Conservation (phyloP, 2,113 vertebrate genomes). For the Nothocercus nigrocapillus region DNA sequence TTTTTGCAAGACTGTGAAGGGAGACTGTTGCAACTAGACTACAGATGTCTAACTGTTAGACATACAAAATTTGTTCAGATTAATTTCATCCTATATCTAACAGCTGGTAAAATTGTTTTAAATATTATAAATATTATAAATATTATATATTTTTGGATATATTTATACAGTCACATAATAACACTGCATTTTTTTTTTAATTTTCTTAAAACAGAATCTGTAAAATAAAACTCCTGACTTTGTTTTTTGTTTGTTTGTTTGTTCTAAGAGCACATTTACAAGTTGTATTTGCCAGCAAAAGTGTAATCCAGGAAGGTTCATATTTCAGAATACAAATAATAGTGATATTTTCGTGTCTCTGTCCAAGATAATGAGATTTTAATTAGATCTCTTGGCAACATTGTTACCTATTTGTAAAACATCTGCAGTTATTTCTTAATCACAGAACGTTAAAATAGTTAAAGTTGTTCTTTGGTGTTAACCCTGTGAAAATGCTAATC, state of each 20-base stretch:
- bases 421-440: neutral
- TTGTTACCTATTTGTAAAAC: neutral
- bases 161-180: neutral
- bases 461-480: neutral
- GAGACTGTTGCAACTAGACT: neutral
- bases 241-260: neutral
- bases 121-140: neutral
- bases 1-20: neutral
- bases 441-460: neutral
- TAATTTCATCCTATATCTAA: neutral
- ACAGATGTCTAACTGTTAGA: neutral
- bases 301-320: accelerated
- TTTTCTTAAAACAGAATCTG: neutral
- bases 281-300: neutral
- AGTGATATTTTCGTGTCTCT: accelerated
- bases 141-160: too few relatives aligned
- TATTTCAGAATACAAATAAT: neutral
- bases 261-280: neutral
- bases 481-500: neutral
- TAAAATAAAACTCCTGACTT: neutral
- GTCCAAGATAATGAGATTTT: neutral
- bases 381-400: neutral
- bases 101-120: neutral
- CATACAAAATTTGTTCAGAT: neutral
- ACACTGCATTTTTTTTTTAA: neutral